A percentile compares a stretch with the other conserved stretches of the same genome.
Evolutionary conservation across 1,140 invertebrate species (phyloP).

Genomic region (Zaprionus lachaisei): DNA sequence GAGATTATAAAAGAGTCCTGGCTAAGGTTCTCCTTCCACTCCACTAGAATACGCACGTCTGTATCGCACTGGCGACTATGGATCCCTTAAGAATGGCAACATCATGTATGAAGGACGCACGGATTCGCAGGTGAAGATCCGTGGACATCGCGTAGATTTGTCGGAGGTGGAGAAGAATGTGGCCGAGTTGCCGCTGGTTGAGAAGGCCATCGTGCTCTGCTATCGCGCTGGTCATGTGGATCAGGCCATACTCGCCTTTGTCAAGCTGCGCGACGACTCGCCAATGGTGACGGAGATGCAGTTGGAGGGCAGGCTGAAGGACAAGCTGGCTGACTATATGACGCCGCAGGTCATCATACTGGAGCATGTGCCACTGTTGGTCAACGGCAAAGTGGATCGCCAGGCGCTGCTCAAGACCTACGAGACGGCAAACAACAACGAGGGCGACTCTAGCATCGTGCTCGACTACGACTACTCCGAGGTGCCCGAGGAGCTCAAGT

Average conservation of each 20-base stretch:
- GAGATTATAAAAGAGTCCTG: neutral
- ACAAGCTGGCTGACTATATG: constrained; percentile 90
- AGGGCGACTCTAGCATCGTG: constrained; percentile 76
- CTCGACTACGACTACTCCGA: constrained; percentile 87
- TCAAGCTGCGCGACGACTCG: constrained; percentile 86
- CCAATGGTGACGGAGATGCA: constrained; percentile 86
- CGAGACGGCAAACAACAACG: constrained; percentile 88
- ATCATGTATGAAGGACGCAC: constrained; percentile 92
- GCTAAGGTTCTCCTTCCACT: neutral
- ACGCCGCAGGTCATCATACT: constrained; percentile 90
- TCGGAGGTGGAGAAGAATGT: constrained; percentile 91
- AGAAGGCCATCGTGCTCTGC: constrained; percentile 89
- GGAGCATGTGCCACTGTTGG: constrained; percentile 90
- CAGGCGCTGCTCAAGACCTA: constrained; percentile 90
- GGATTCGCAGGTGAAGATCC: constrained; percentile 94
- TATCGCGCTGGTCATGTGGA: constrained; percentile 90
- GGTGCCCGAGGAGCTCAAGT: constrained; percentile 86
- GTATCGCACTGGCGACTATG: constrained; percentile 94
- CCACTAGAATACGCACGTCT: constrained; percentile 87
- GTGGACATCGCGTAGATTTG: constrained; percentile 94
- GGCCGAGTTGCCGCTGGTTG: constrained; percentile 71
- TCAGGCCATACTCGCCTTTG: constrained; percentile 90
- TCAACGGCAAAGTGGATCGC: constrained; percentile 94
- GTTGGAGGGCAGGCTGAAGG: constrained; percentile 88
- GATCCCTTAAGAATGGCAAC: constrained; percentile 89